These are phyloP conservation scores for Gymnodraco acuticeps DNA, from an alignment of 2,797 vertebrate species.

Conservation along the genomic window DNA sequence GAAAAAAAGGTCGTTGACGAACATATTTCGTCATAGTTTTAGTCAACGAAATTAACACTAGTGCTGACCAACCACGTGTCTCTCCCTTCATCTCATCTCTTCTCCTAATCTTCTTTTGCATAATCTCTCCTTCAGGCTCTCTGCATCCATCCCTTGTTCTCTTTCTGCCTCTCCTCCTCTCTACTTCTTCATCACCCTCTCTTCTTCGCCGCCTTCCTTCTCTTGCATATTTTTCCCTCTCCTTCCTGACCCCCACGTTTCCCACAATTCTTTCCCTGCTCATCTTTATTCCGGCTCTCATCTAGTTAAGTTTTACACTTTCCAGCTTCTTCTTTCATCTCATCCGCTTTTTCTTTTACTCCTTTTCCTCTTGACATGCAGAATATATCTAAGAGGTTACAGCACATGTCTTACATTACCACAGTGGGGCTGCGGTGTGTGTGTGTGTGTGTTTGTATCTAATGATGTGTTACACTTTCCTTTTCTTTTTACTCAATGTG, in stretches of 20 bases:
- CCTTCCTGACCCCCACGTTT: constrained; percentile 10
- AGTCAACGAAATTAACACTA: too few relatives aligned
- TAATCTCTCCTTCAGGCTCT: constrained; percentile 44
- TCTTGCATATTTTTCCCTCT: constrained; percentile 16
- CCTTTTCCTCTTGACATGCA: constrained; percentile 40
- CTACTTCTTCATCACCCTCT: constrained; percentile 36
- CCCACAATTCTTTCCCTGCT: constrained; percentile 32
- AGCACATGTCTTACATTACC: constrained; percentile 44
- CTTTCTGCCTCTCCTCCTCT: constrained; percentile 12
- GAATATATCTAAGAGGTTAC: constrained; percentile 31
- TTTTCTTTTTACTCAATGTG: background rate
- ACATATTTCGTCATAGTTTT: too few relatives aligned
- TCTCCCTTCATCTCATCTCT: constrained; percentile 14
- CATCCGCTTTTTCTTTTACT: background rate
- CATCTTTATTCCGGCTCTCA: constrained; percentile 58
- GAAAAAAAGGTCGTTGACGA: too few relatives aligned
- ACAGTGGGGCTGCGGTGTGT: background rate
- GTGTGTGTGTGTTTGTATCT: constrained; percentile 17
- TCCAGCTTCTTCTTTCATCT: constrained; percentile 44
- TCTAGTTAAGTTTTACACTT: constrained; percentile 42
- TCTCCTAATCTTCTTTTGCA: constrained; percentile 23
- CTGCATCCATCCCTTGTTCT: constrained; percentile 18
- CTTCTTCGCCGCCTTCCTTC: constrained; percentile 9
- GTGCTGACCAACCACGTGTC: constrained; percentile 21
- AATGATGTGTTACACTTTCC: constrained; percentile 26